Evolutionary conservation across 2,797 vertebrate genomes (phyloP), one percentile per base, ranked within the genome.

Genomic region (Iguana delicatissima): DNA sequence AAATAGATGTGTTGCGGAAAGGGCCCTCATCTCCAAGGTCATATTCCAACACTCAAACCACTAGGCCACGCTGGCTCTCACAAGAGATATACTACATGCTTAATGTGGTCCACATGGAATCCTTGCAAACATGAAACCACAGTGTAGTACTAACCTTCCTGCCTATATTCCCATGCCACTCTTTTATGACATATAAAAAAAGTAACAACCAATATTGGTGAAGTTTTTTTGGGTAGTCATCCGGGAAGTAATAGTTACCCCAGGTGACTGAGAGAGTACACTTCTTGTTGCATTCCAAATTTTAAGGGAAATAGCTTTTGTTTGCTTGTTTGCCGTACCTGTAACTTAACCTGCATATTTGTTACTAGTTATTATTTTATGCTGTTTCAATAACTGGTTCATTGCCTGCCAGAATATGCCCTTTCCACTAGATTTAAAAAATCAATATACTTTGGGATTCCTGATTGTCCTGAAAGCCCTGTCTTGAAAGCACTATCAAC

Each of bases 341-440:
- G 16, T n/a, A 89, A 89, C 32, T 38, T 62, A 59, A 76, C 52
- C 35, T 55, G 10, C 29, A 46, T 91, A 64, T 6, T 89, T 73
- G 77, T 73, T 59, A 74, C 88, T 92, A 73, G 50, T 86, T 92
- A 83, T 95, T 91, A 16, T 79, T 92, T 94, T 87, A n/a, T 92
- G 82, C 69, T 91, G 52, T 72, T 52, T 90, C 74, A 89, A 0
- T 87, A 93, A 57, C 88, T 50, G 0, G 2, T 13, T 62, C 79
- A 50, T 84, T 95, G 87, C 72, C 57, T 89, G 87, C 86, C 62
- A 85, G 76, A n/a, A 90, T 81, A 88, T 69, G 16, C 88, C 93
- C 93, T 91, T 92, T 92, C 87, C 82, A 67, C 79, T 84, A 92
- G 86, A 83, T 92, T 95, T 94, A 93, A 89, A 91, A 50, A 93